These are phyloP conservation scores for Delphinus delphis DNA, from an alignment of 2,113 vertebrate species.

Conservation along the genomic window DNA sequence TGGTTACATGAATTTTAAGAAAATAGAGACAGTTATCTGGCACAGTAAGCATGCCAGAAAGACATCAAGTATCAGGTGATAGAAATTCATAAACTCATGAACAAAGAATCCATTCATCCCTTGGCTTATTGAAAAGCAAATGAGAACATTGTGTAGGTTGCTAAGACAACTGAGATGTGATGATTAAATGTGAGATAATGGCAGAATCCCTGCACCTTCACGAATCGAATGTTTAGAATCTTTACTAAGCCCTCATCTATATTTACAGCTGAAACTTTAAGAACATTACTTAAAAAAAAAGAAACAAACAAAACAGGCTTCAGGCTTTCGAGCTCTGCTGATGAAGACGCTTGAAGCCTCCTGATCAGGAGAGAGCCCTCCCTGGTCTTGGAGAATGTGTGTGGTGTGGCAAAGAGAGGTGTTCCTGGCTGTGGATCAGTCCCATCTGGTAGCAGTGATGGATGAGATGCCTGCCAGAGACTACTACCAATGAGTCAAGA, in stretches of 20 bases:
- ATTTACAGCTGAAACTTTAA: not conserved
- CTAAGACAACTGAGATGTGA: slow-evolving; percentile 61
- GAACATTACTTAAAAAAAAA: not conserved
- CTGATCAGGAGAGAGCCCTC: not conserved
- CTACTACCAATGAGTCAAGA: not conserved
- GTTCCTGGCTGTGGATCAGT: not conserved
- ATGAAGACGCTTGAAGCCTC: not conserved
- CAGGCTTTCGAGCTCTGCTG: not conserved
- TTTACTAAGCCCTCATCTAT: not conserved
- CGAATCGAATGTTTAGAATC: slow-evolving; percentile 30
- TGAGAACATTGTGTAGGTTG: slow-evolving; percentile 32
- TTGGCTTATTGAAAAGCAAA: slow-evolving; percentile 64
- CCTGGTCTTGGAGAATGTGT: not conserved
- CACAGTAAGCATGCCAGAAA: slow-evolving; percentile 43
- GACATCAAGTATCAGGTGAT: slow-evolving; percentile 72
- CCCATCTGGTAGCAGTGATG: not conserved
- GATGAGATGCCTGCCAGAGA: not conserved
- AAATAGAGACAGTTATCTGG: slow-evolving; percentile 57
- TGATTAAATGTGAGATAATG: slow-evolving; percentile 52
- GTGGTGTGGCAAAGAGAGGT: not conserved
- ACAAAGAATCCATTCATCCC: slow-evolving; percentile 68
- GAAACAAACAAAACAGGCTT: not conserved
- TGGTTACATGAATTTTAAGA: slow-evolving; percentile 50
- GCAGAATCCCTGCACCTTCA: not conserved
- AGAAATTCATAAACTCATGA: slow-evolving; percentile 70